These are phyloP conservation scores for Pipra filicauda DNA, from an alignment of 2,113 vertebrate species.

Conservation along the genomic window DNA sequence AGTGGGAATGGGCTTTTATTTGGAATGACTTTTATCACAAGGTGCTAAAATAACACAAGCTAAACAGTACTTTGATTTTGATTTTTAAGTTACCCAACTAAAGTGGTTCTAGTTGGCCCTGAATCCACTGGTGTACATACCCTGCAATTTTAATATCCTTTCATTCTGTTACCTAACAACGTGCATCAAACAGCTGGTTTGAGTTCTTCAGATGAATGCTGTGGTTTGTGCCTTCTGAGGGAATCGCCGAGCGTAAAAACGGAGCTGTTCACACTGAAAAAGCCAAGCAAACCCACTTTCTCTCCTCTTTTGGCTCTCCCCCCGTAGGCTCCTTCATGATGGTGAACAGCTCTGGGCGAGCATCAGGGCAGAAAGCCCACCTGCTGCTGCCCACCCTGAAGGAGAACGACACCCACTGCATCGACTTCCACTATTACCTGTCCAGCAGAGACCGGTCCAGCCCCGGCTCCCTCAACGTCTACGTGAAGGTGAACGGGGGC, in stretches of 20 bases:
- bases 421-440: slow-evolving; percentile 95
- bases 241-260: not conserved
- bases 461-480: slow-evolving; percentile 91
- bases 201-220: not conserved
- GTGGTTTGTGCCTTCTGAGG: not conserved
- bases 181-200: not conserved
- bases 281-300: not conserved
- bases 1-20: not conserved
- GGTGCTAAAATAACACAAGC: not conserved
- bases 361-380: slow-evolving; percentile 94
- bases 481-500: slow-evolving; percentile 93
- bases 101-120: not conserved
- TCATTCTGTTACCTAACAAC: not conserved
- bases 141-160: not conserved
- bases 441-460: slow-evolving; percentile 89
- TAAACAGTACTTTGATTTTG: not conserved
- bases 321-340: slow-evolving; percentile 93
- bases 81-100: not conserved
- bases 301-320: not conserved
- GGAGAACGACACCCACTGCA: slow-evolving; percentile 96
- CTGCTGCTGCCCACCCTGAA: slow-evolving; percentile 91
- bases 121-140: not conserved
- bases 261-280: not conserved
- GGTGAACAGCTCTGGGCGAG: slow-evolving; percentile 92
- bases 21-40: not conserved